Base-by-base conservation (phyloP, 2,113 vertebrate genomes). In the Microtus pennsylvanicus region DNA sequence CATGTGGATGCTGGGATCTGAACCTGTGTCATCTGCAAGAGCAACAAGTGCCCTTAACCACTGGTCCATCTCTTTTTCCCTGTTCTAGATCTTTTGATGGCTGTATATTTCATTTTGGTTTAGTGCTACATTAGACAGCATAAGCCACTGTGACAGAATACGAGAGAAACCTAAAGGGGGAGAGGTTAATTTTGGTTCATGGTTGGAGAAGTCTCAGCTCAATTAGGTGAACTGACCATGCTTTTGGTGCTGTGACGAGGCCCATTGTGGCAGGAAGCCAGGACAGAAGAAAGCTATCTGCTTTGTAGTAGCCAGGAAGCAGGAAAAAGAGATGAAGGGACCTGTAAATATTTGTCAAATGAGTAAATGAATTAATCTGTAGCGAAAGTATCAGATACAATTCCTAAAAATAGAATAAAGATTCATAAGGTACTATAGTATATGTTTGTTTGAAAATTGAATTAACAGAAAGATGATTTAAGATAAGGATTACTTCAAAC, bases 321-420 rank as follows among this genome's bases (percentile, higher is more conserved):
- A 61, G 42, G 28, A 8, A 26, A 76, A 58, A 45, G 50, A 33
- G 52, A 58, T n/a, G 47, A 89, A 89, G 70, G n/a, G 50, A 13
- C n/a, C 50, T 55, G 52, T 70, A 6, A 74, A 42, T 93, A 78
- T 90, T 92, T 77, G 67, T 89, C 45, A 87, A 76, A 80, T 80
- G 77, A 94, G n/a, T 74, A 78, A 52, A 42, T 90, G n/a, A 97
- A 75, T 89, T 96, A 16, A 52, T 69, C 47, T 86, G 5, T 82
- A 91, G 55, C 47, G 42, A 89, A 94, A 93, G 38, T 35, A 83
- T 52, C 70, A 77, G 52, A 69, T 95, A 75, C 58, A 87, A 75
- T 90, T 47, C 65, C 38, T 92, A 74, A 87, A 92, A 96, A 93
- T 35, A 28, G 30, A 69, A 33, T 58, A 72, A 92, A 90, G 28